Evolutionary conservation across 2,113 vertebrate species (phyloP).

Genomic region (Vicugna pacos): DNA sequence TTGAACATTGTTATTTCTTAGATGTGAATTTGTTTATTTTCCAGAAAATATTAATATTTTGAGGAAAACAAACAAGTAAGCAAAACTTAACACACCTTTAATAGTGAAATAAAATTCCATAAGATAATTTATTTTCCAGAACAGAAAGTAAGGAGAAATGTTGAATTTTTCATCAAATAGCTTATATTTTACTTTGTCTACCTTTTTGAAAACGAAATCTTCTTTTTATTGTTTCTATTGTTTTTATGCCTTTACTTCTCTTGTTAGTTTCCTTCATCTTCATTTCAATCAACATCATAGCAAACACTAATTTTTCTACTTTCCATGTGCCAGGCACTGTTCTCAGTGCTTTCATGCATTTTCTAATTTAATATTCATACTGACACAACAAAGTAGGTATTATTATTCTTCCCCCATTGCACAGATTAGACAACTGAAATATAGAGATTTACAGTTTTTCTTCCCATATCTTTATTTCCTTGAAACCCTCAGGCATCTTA

Average conservation of each 20-base stretch:
- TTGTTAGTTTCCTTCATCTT: background rate
- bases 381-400: background rate
- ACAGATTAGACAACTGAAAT: background rate
- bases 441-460: background rate
- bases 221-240: background rate
- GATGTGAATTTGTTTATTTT: constrained; percentile 25
- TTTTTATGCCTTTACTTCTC: background rate
- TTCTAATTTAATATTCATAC: background rate
- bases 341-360: background rate
- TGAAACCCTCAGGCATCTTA: background rate
- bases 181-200: background rate
- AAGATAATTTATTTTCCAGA: background rate
- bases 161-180: background rate
- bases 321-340: background rate
- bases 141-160: background rate
- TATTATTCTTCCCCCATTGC: background rate
- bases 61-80: background rate
- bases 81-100: background rate
- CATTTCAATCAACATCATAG: background rate
- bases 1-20: constrained; percentile 23
- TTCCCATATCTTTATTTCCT: background rate
- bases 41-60: background rate
- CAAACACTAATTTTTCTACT: background rate
- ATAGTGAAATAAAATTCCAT: constrained; percentile 16
- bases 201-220: background rate